Base-by-base conservation (phyloP, 2,888 invertebrate species). In the Noctua janthe region DNA sequence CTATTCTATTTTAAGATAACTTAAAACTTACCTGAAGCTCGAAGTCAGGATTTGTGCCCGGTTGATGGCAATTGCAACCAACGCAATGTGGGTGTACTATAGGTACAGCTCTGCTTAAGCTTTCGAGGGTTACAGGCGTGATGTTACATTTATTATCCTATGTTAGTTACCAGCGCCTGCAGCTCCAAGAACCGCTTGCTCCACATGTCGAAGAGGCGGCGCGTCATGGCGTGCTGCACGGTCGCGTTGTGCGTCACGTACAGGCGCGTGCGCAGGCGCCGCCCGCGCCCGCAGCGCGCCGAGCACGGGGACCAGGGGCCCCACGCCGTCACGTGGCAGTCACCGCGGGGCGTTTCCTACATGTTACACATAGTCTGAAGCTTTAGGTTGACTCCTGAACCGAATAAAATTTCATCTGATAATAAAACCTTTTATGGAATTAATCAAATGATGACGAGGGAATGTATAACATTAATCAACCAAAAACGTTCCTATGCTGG, bases 281-380 rank as follows among this genome's bases (percentile, higher is more conserved):
- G 97, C 0, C 99, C 99, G 87, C 98, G 98, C 1, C 98, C 99
- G 93, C 99, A 99, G 0, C 97, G 97, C 49, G 98, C 98, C 23
- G 98, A 97, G 93, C 99, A 99, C 2, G 98, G 98, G 3, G 98
- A 98, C 98, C 99, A 99, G 17, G 97, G 97, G 71, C 98, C 98
- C 99, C 99, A 99, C 7, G 97, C 94, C 0, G 98, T 97, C 80
- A 98, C 97, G 11, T 97, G 97, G 91, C 99, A 99, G 35, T 93
- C 93, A 15, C 93, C 92, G 3, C 89, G 90, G 0, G 94, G 92
- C 2, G 89, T 89, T 64, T 96, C 95, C 96, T 96, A 51, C 2
- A 73, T 23, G 20, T 43, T 7, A 47, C 7, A 69, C n/a, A 69
- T 15, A 15, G 15, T 6, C 29, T 2, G 29, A 29, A 13, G 62